A percentile compares a stretch with the other conserved stretches of the same genome.
phyloP scores from a whole-genome alignment of 2,113 vertebrate species.

The Myiozetetes cayanensis region DNA sequence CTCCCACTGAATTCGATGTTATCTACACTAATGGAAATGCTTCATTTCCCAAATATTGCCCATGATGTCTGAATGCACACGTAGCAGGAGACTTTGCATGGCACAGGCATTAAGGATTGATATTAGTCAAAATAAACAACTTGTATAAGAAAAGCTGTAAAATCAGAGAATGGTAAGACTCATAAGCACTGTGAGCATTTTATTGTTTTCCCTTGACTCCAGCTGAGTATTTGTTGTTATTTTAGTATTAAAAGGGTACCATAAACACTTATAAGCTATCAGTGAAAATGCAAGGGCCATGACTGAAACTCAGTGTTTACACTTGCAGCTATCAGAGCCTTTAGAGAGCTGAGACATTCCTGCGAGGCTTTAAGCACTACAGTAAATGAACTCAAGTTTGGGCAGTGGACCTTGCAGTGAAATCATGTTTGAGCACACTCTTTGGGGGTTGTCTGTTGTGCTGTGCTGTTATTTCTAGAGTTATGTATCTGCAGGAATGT shows the following conservation, averaged over 20 bases:
- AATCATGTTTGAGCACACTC: not conserved
- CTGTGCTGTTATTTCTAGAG: not conserved
- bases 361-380: not conserved
- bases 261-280: not conserved
- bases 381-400: constrained; percentile 18
- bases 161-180: not conserved
- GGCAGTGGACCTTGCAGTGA: not conserved
- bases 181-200: not conserved
- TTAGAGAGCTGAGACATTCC: not conserved
- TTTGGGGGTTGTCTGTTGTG: not conserved
- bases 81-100: not conserved
- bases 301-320: constrained; percentile 3
- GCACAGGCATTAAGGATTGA: not conserved
- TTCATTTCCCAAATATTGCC: not conserved
- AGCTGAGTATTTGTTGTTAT: not conserved
- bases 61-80: not conserved
- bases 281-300: not conserved
- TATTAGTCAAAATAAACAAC: constrained; percentile 1
- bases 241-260: not conserved
- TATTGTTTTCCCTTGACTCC: not conserved
- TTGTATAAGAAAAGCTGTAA: not conserved
- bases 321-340: not conserved
- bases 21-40: constrained; percentile 2
- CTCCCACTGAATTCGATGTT: not conserved
- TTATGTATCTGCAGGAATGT: not conserved